Evolutionary conservation across 2,113 vertebrate species (phyloP), one percentile per base, ranked within the genome.

Genomic region (Crotalus helleri): DNA sequence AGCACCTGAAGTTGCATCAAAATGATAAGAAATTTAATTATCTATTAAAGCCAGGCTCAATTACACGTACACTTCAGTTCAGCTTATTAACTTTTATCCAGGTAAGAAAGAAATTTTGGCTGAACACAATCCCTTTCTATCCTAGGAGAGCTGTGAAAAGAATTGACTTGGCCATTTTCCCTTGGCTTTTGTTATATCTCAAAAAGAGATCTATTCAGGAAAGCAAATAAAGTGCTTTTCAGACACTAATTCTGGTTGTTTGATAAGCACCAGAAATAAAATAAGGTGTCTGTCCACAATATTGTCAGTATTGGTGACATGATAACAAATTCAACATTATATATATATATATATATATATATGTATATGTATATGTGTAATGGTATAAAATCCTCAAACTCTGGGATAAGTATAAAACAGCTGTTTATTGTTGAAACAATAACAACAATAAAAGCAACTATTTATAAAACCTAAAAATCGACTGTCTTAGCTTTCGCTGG

Each of bases 261-360:
- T 94, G 91, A 89, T 93, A 94, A 90, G 94, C 53, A 39, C 85
- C 88, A 85, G 94, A 88, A 90, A 53, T 24, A 91, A 87, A 19
- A 85, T 46, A 91, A 85, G 8, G 3, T 85, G 26, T 33, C 90
- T 91, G 86, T 90, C 92, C 85, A 94, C 92, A 92, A 94, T 90
- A 53, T 93, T 96, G 89, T 90, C 90, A 94, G 92, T 94, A 91
- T 90, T 94, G 94, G 95, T 92, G 91, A 95, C 85, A 91, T 55
- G 44, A 9, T 8, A 88, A 61, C 8, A 58, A 58, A 85, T 91
- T 46, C 90, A 91, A 33, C 1, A 33, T 19, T 51, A 10, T 51
- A 51, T 51, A 9, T 51, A 49, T 54, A 54, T 46, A 0, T 44
- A 46, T 46, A 46, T 46, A n/a, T n/a, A n/a, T 51, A 49, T 54